Evolutionary conservation across 2,797 vertebrate genomes (phyloP), one percentile per base, ranked within the genome.

Genomic region (Artibeus jamaicensis): DNA sequence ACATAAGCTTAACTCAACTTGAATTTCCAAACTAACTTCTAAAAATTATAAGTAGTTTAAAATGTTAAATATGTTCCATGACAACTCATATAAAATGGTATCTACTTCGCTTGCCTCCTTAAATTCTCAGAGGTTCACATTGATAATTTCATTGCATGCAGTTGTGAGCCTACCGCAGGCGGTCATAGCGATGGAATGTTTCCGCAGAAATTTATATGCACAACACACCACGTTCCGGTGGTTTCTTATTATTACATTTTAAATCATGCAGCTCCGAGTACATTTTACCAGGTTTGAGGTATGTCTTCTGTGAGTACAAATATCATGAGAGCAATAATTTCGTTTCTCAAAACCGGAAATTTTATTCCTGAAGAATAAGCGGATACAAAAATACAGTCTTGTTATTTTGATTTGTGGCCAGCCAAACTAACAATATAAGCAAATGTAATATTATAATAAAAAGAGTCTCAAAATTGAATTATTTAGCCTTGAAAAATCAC

Each of bases 241-340:
- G 93, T 97, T 97, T 97, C 53, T 29, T 97, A 94, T 93, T 97
- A 95, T 88, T 98, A 62, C 44, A 76, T 96, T 98, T 98, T 97
- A 98, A 98, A 97, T 98, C 77, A 97, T 70, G 67, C 24, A 79
- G 21, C 42, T 97, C 93, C 96, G 8, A 34, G 82, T 86, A 95
- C 67, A 16, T 94, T 94, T 97, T 96, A 96, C 24, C 84, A 19
- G 95, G 48, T 86, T 95, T 73, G 86, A 96, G 92, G 2, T 55
- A 55, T 79, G 5, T 95, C 78, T 90, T 82, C 67, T 92, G 12
- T 81, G 93, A 97, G 97, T 95, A 93, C 32, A 96, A 97, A 97
- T 91, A n/a, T 0, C 22, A 91, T 34, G 46, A 87, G 29, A 46
- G 7, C 46, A 93, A 86, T 90, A 95, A 87, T 95, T 97, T 91